These are phyloP conservation scores for Saxicola maurus DNA, from an alignment of 2,797 vertebrate genomes.

Conservation along the genomic window DNA sequence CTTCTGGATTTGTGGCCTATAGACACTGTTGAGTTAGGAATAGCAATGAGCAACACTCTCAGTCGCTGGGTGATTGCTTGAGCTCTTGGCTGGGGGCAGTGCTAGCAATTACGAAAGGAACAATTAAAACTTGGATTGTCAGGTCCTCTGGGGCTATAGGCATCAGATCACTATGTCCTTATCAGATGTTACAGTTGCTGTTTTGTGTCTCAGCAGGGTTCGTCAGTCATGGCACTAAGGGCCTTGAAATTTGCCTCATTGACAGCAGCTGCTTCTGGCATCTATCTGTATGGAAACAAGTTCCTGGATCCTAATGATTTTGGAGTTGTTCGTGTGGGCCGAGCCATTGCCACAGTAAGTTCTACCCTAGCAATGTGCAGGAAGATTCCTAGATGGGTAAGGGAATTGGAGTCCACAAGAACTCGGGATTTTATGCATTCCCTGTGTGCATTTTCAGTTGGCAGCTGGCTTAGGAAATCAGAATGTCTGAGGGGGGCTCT, in stretches of 20 bases:
- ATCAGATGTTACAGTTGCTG: neutral
- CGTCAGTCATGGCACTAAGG: slow-evolving; percentile 78
- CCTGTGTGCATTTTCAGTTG: neutral
- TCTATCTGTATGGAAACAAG: slow-evolving; percentile 79
- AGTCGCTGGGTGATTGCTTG: neutral
- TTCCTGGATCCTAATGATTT: slow-evolving; percentile 87
- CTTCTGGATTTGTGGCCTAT: neutral
- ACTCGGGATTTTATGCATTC: neutral
- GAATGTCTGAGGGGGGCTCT: neutral
- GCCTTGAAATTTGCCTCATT: slow-evolving; percentile 81
- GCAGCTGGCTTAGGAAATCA: neutral
- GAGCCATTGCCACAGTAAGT: slow-evolving; percentile 88
- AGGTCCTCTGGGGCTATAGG: neutral
- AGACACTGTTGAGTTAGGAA: neutral
- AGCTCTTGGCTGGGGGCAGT: neutral
- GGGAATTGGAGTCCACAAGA: neutral
- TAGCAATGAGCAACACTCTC: rapidly evolving
- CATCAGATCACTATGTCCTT: neutral
- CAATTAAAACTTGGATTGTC: neutral
- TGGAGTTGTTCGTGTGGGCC: slow-evolving; percentile 86
- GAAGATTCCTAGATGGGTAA: neutral
- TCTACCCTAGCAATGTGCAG: neutral
- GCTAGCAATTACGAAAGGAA: neutral
- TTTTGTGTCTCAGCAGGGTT: slow-evolving; percentile 56
- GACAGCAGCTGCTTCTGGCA: slow-evolving; percentile 80